Conservation (phyloP, 2,888 invertebrate species). For the Lithosia quadra region DNA sequence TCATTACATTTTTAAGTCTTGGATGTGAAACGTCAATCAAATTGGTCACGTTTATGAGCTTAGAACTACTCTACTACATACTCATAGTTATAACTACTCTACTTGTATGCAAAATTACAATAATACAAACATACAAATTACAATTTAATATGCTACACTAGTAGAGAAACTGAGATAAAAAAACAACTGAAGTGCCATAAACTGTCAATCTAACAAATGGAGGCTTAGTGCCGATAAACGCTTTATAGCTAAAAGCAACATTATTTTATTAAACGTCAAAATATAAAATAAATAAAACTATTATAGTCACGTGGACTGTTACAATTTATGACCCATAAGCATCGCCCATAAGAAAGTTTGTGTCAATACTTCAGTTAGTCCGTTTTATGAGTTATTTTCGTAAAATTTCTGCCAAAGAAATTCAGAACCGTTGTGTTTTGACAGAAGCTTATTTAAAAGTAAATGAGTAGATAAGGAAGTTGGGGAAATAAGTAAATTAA, state of each 20-base stretch:
- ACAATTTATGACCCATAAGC: constrained; percentile 38
- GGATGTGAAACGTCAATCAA: too few relatives aligned
- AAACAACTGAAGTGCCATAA: constrained; percentile 44
- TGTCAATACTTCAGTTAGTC: constrained; percentile 13
- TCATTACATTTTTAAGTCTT: too few relatives aligned
- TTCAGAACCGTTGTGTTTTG: constrained; percentile 19
- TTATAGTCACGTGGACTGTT: constrained; percentile 44
- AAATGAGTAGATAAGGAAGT: constrained; percentile 9
- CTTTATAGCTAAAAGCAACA: constrained; percentile 53
- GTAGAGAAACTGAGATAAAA: neutral
- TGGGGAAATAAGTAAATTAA: constrained; percentile 16
- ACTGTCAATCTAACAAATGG: constrained; percentile 67
- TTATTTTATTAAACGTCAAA: constrained; percentile 50
- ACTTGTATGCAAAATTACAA: neutral
- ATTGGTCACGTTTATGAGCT: too few relatives aligned
- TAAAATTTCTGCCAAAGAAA: constrained; percentile 18
- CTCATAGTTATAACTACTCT: too few relatives aligned
- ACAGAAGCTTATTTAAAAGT: constrained; percentile 18
- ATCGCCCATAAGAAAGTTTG: constrained; percentile 24
- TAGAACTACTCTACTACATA: too few relatives aligned
- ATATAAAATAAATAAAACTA: constrained; percentile 47
- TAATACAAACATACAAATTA: constrained; percentile 1
- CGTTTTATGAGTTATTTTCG: constrained; percentile 21
- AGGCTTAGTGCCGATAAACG: constrained; percentile 63
- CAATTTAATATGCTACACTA: neutral